Conservation (phyloP, 2,113 vertebrate genomes). For the Odocoileus hemionus region DNA sequence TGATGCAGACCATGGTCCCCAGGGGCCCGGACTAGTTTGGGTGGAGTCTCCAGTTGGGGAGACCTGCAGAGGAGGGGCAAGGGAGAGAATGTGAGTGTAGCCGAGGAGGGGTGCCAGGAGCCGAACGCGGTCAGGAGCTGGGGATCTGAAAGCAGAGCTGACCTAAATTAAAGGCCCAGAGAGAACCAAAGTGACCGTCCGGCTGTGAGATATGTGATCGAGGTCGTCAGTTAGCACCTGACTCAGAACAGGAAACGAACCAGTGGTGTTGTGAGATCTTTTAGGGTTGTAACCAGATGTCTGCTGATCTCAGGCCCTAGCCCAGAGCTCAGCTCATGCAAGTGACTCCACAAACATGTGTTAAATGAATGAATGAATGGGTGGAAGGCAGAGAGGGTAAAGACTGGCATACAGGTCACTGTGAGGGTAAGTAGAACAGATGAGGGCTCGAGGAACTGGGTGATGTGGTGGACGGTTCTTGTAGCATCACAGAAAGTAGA, state of each 20-base stretch:
- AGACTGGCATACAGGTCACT: not conserved
- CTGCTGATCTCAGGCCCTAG: not conserved
- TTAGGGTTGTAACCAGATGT: fast-evolving
- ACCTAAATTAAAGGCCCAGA: not conserved
- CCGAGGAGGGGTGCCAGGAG: fast-evolving
- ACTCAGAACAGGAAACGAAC: not conserved
- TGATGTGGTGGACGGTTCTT: not conserved
- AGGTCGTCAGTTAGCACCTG: too few species aligned
- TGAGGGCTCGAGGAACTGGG: fast-evolving
- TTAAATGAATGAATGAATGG: not conserved
- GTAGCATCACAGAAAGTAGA: not conserved
- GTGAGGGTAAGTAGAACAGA: not conserved
- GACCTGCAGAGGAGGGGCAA: not conserved
- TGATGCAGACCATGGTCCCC: not conserved
- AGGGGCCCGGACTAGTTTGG: not conserved
- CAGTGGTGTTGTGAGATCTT: fast-evolving
- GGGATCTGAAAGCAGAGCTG: not conserved
- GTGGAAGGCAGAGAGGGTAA: not conserved
- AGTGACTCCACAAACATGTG: not conserved
- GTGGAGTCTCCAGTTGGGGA: not conserved
- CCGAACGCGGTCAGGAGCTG: not conserved
- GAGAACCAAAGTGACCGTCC: not conserved
- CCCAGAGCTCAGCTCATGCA: fast-evolving
- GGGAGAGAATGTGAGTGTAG: fast-evolving
- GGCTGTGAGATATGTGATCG: too few species aligned